phyloP scores from a whole-genome alignment of 2,113 vertebrate genomes.

The Emydura subglobosa region DNA sequence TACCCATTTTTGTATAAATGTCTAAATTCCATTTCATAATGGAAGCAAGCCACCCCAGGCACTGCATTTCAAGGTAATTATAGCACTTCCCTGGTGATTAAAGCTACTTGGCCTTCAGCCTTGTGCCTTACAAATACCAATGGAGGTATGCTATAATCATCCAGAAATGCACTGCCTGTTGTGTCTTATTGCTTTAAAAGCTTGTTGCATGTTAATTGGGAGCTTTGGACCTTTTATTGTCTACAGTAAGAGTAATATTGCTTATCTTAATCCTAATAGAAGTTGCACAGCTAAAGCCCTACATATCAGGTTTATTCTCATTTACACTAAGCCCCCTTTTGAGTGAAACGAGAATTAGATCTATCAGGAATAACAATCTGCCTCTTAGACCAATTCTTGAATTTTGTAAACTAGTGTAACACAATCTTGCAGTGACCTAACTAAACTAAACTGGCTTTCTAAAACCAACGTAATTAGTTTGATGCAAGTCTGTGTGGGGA shows the following conservation, averaged over 20 bases:
- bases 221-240: neutral
- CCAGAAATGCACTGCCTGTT: neutral
- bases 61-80: constrained; percentile 14
- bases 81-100: neutral
- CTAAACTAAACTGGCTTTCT: neutral
- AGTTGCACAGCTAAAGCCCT: neutral
- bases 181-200: neutral
- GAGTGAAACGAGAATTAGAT: neutral
- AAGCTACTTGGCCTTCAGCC: neutral
- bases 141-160: neutral
- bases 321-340: neutral
- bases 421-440: neutral
- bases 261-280: neutral
- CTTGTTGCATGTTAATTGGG: neutral
- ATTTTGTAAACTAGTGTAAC: neutral
- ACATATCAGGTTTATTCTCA: neutral
- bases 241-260: neutral
- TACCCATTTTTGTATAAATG: rapidly evolving
- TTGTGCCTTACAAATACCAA: neutral
- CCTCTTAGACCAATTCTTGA: neutral
- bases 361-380: neutral
- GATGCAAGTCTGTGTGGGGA: neutral
- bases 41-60: neutral
- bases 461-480: neutral
- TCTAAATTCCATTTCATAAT: neutral